Base-by-base conservation (phyloP, 2,888 invertebrate species). In the Euplagia quadripunctaria region DNA sequence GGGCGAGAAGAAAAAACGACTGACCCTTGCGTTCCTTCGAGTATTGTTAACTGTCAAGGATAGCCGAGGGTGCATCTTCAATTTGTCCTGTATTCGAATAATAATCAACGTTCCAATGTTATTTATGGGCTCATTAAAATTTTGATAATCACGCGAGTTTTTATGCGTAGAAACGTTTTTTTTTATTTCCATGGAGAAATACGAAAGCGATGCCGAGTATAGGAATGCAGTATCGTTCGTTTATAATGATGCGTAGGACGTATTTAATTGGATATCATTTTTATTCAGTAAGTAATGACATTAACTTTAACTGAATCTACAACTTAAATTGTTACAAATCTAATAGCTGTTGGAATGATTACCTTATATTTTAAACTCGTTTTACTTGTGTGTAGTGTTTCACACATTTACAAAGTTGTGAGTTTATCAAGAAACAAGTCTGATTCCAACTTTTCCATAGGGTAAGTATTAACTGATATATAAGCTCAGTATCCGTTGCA, bases 71-170 rank as follows among this genome's bases (percentile, higher is more conserved):
- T 91, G 92, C 93, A 92, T 90, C 91, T 90, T 82, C 93, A 94
- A 94, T 95, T 95, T 95, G 95, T 95, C 94, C 89, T 82, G 88
- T 89, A 91, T 93, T 91, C 88, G 86, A 92, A 92, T 91, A 92
- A 92, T 92, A 93, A 94, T 94, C 93, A 92, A 92, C 88, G 89
- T 84, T 85, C 85, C 87, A 80, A 88, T 83, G 89, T 92, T 93
- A 94, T 95, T 94, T 94, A 94, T 93, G 88, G 88, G 81, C 92
- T 94, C 94, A 95, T 94, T 95, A 95, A 93, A 93, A 91, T 89
- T 89, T 94, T 88, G 89, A 93, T 94, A 91, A 94, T 93, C 92
- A 93, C 89, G 88, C 83, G 78, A 87, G 87, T 85, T 87, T 88
- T 88, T 86, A 83, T 79, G 72, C 74, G 68, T 76, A 74, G 76